Conservation (phyloP, 1,140 invertebrate genomes). For the Zaprionus taronus region DNA sequence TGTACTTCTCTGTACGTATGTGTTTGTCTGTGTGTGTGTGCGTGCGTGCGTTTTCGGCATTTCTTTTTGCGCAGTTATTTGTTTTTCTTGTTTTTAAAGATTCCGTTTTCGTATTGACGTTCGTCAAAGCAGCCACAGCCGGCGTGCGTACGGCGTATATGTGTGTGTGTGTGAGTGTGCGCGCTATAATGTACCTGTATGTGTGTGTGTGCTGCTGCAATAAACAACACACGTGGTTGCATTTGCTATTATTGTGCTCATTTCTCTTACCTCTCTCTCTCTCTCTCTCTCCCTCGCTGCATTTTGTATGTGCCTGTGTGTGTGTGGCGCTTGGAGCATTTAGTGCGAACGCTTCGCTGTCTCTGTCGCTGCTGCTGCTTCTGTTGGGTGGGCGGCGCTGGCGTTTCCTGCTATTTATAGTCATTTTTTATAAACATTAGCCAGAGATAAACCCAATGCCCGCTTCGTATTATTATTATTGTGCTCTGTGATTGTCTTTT, state of each 20-base stretch:
- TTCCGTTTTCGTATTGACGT: slow-evolving; percentile 76
- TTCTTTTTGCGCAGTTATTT: slow-evolving; percentile 75
- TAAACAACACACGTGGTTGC: slow-evolving; percentile 81
- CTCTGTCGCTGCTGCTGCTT: slow-evolving; percentile 30
- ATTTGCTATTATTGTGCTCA: slow-evolving; percentile 52
- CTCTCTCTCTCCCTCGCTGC: slow-evolving; percentile 25
- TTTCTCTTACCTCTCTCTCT: slow-evolving; percentile 32
- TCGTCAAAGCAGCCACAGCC: slow-evolving; percentile 46
- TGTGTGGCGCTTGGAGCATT: slow-evolving; percentile 58
- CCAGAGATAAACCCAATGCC: slow-evolving; percentile 70
- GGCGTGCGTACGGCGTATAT: slow-evolving; percentile 33
- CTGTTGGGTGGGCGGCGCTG: slow-evolving; percentile 61
- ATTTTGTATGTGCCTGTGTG: slow-evolving; percentile 25
- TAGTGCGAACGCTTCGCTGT: slow-evolving; percentile 35
- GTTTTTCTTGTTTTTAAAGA: slow-evolving; percentile 80
- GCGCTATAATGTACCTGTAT: background rate
- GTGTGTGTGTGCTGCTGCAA: slow-evolving; percentile 50
- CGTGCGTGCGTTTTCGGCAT: slow-evolving; percentile 62
- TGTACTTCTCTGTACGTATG: background rate
- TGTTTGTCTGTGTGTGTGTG: slow-evolving; percentile 11
- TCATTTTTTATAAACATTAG: slow-evolving; percentile 77
- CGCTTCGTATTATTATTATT: slow-evolving; percentile 37
- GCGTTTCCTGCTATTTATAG: slow-evolving; percentile 72
- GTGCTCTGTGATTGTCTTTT: background rate
- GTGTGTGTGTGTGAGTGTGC: slow-evolving; percentile 16